A percentile compares a stretch with the other conserved stretches of the same genome.
These are phyloP conservation scores for Cydia pomonella DNA, from an alignment of 1,140 invertebrate species.

Conservation along the genomic window DNA sequence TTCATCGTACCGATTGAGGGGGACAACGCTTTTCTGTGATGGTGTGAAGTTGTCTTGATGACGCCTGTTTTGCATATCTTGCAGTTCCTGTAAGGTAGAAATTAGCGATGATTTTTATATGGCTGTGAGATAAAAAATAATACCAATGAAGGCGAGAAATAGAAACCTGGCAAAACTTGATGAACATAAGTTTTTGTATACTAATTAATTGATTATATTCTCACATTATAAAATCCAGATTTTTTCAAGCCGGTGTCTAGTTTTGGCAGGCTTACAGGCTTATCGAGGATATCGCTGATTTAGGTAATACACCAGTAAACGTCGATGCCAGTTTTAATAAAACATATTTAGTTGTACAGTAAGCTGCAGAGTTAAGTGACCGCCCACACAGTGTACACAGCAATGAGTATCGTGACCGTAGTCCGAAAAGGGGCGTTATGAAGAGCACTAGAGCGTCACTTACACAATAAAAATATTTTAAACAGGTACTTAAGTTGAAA, in stretches of 20 bases:
- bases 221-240: too few species aligned
- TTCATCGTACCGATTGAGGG: constrained; percentile 95
- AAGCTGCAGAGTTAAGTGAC: too few species aligned
- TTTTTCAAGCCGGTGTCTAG: too few species aligned
- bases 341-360: background rate
- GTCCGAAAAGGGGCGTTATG: background rate
- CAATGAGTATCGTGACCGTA: background rate
- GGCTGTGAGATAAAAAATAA: background rate
- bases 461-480: background rate
- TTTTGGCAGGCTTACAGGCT: too few species aligned
- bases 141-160: too few species aligned
- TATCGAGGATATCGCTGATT: background rate
- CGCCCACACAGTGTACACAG: too few species aligned
- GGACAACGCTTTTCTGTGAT: constrained; percentile 95
- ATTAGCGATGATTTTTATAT: background rate
- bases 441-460: background rate
- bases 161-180: too few species aligned
- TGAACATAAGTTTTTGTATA: too few species aligned
- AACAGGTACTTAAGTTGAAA: background rate
- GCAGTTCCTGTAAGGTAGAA: constrained; percentile 84
- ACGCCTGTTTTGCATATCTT: constrained; percentile 94
- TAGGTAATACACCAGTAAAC: background rate
- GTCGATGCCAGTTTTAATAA: background rate
- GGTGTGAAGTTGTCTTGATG: constrained; percentile 96
- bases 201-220: too few species aligned